A percentile compares a stretch with the other conserved stretches of the same genome.
These are phyloP conservation scores for Papilio polytes DNA, from an alignment of 1,140 invertebrate species.

Conservation along the genomic window DNA sequence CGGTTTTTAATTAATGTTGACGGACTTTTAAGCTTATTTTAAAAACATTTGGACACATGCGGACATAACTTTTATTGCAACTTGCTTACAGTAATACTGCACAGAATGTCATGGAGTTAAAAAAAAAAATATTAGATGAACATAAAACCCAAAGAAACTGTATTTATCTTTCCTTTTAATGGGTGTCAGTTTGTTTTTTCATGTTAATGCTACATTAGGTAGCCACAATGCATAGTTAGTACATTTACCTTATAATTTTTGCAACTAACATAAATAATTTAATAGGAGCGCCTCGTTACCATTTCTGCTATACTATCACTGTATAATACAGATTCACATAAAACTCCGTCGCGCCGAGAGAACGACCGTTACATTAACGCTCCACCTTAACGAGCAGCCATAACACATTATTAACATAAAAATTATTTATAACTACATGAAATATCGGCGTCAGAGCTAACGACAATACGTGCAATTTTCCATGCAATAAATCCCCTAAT, in stretches of 20 bases:
- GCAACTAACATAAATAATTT: neutral
- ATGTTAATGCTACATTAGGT: neutral
- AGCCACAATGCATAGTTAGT: neutral
- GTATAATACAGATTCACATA: constrained; percentile 5
- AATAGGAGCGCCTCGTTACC: neutral
- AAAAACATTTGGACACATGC: neutral
- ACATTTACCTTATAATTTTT: neutral
- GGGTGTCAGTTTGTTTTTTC: neutral
- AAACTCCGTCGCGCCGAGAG: constrained; percentile 19
- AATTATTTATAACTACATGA: constrained; percentile 74
- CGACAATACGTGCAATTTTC: constrained; percentile 79
- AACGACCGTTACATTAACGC: constrained; percentile 60
- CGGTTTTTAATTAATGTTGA: neutral
- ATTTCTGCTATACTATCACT: neutral
- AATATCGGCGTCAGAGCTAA: constrained; percentile 58
- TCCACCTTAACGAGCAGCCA: constrained; percentile 52
- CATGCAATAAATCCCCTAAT: constrained; percentile 77
- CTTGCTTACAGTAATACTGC: no score
- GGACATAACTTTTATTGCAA: no score
- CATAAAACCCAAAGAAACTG: neutral
- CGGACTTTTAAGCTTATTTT: neutral
- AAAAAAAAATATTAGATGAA: neutral
- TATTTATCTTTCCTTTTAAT: neutral
- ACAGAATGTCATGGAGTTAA: no score
- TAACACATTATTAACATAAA: constrained; percentile 72